Evolutionary conservation across 1,140 invertebrate genomes (phyloP).

Genomic region (Meloidogyne chitwoodi): DNA sequence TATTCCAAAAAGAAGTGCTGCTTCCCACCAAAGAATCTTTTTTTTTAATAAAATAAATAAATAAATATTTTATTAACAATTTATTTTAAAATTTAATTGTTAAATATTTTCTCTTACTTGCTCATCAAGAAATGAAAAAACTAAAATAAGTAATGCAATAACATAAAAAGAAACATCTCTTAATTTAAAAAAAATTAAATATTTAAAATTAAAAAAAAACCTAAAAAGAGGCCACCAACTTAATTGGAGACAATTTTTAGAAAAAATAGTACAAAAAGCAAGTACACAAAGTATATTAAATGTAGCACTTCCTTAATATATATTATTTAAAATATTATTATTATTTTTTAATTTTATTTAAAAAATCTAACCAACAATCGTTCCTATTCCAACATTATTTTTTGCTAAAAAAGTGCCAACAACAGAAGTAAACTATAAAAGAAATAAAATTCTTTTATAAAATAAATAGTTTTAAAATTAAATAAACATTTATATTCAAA

Average conservation of each 20-base stretch:
- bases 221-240: constrained; percentile 65
- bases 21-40: constrained; percentile 61
- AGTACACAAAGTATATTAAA: constrained; percentile 59
- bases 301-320: constrained; percentile 63
- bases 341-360: constrained; percentile 50
- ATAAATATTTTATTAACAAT: too few species aligned
- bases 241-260: constrained; percentile 81
- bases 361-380: constrained; percentile 63
- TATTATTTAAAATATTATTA: too few species aligned
- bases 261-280: constrained; percentile 69
- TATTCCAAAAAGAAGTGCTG: constrained; percentile 48
- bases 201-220: neutral
- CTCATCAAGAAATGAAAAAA: constrained; percentile 61
- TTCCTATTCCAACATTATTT: constrained; percentile 70
- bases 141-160: constrained; percentile 60
- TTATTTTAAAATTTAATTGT: too few species aligned
- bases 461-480: too few species aligned
- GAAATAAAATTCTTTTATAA: too few species aligned
- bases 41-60: neutral
- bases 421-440: constrained; percentile 71
- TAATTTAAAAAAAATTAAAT: constrained; percentile 46
- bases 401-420: constrained; percentile 88
- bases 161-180: constrained; percentile 62
- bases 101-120: constrained; percentile 8
- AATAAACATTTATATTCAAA: too few species aligned